Evolutionary conservation across 2,113 vertebrate genomes (phyloP).

Genomic region (Sylvietta virens): DNA sequence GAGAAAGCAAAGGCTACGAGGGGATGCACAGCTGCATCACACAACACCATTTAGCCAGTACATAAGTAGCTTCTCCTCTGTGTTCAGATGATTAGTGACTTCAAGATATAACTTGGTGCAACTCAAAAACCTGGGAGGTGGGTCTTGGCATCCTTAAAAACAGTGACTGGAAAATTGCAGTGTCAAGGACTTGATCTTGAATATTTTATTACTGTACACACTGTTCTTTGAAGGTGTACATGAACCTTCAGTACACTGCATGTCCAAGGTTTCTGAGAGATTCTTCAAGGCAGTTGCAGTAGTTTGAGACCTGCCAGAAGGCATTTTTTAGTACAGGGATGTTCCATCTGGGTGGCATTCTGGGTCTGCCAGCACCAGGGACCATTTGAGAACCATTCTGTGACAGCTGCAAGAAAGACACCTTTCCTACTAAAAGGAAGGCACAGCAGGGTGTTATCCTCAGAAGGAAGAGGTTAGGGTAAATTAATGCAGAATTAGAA

Average conservation of each 20-base stretch:
- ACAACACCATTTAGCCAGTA: background rate
- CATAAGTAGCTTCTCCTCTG: background rate
- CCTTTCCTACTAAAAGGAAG: background rate
- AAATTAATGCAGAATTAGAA: background rate
- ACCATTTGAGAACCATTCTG: background rate
- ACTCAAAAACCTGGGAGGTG: background rate
- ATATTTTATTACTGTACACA: background rate
- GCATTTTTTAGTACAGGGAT: background rate
- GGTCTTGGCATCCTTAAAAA: background rate
- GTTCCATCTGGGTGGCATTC: background rate
- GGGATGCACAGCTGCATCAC: background rate
- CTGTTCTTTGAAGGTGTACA: background rate
- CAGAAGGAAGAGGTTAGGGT: background rate
- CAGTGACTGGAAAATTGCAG: background rate
- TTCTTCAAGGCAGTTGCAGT: background rate
- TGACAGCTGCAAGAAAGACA: background rate
- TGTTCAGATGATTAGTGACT: background rate
- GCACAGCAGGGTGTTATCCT: fast-evolving
- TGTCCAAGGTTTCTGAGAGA: background rate
- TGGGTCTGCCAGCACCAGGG: background rate
- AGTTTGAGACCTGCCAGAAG: background rate
- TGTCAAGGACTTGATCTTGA: background rate
- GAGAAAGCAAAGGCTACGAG: background rate
- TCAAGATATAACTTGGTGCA: background rate
- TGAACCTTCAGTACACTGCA: background rate